Percentiles rank a stretch among this genome's conserved stretches.
These are phyloP conservation scores for Onychomys torridus DNA, from an alignment of 2,797 vertebrate genomes.

Conservation along the genomic window DNA sequence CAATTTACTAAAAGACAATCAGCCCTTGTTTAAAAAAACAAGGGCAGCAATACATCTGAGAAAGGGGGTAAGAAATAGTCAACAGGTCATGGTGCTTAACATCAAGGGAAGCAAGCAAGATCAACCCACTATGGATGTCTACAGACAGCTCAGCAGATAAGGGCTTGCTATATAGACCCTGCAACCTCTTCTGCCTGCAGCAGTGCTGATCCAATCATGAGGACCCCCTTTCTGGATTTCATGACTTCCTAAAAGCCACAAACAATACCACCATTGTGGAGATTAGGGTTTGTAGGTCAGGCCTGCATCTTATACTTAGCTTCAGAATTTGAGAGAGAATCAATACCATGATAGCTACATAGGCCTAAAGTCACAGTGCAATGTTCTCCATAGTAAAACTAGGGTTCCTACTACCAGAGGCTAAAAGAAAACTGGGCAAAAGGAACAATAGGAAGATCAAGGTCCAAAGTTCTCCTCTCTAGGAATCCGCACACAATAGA, in stretches of 20 bases:
- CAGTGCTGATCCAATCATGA: neutral
- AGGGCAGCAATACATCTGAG: neutral
- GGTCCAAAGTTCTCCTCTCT: neutral
- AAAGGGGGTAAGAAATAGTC: neutral
- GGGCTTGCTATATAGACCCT: neutral
- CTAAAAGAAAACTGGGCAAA: neutral
- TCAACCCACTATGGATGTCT: neutral
- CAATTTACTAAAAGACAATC: neutral
- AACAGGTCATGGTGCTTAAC: neutral
- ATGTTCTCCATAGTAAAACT: neutral
- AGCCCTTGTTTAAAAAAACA: neutral
- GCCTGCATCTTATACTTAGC: neutral
- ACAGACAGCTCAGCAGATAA: neutral
- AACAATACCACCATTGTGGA: neutral
- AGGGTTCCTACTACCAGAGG: neutral
- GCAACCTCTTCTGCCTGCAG: neutral
- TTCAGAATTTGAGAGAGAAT: neutral
- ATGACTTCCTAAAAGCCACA: neutral
- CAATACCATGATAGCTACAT: neutral
- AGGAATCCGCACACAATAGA: neutral
- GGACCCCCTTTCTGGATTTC: neutral
- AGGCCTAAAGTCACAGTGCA: neutral
- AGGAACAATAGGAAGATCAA: neutral
- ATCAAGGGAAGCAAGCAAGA: neutral
- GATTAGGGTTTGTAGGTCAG: neutral